Evolutionary conservation across 1,140 invertebrate genomes (phyloP).

Genomic region (Formica selysi): DNA sequence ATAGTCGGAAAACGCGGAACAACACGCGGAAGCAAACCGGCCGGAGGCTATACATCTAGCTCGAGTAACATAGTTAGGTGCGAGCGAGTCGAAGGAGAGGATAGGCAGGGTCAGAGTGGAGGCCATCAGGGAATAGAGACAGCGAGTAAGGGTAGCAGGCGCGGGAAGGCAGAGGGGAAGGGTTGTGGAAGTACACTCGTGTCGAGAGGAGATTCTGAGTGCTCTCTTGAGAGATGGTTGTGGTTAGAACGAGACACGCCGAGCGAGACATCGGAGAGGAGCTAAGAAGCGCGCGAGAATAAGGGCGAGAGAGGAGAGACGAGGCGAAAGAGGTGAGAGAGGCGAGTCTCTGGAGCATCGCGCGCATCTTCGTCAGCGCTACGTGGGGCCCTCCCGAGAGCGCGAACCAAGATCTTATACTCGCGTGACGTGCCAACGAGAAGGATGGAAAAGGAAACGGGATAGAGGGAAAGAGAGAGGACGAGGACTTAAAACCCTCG

Average conservation of each 20-base stretch:
- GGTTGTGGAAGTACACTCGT: conserved; percentile 82
- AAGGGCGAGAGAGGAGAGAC: conserved; percentile 63
- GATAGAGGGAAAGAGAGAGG: conserved; percentile 67
- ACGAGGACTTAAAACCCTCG: conserved; percentile 69
- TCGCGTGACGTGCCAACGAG: conserved; percentile 78
- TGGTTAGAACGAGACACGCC: conserved; percentile 75
- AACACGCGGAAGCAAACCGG: conserved; percentile 57
- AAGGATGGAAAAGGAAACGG: conserved; percentile 58
- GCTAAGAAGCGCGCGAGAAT: conserved; percentile 68
- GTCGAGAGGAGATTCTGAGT: conserved; percentile 82
- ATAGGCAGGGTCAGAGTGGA: conserved; percentile 67
- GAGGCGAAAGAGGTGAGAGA: conserved; percentile 73
- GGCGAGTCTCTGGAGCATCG: conserved; percentile 68
- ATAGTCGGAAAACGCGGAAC: conserved; percentile 67
- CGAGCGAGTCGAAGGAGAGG: conserved; percentile 50
- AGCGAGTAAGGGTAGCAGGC: conserved; percentile 56
- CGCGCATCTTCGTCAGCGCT: conserved; percentile 85
- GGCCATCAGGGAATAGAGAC: conserved; percentile 81
- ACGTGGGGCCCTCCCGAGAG: conserved; percentile 68
- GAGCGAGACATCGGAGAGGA: conserved; percentile 80
- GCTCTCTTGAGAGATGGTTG: conserved; percentile 79
- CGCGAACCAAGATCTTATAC: conserved; percentile 70
- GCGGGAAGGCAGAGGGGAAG: conserved; percentile 72
- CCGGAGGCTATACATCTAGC: conserved; percentile 61
- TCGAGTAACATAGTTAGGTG: conserved; percentile 74